Evolutionary conservation across 1,140 invertebrate species (phyloP).

Genomic region (honey bee (Apis mellifera)): DNA sequence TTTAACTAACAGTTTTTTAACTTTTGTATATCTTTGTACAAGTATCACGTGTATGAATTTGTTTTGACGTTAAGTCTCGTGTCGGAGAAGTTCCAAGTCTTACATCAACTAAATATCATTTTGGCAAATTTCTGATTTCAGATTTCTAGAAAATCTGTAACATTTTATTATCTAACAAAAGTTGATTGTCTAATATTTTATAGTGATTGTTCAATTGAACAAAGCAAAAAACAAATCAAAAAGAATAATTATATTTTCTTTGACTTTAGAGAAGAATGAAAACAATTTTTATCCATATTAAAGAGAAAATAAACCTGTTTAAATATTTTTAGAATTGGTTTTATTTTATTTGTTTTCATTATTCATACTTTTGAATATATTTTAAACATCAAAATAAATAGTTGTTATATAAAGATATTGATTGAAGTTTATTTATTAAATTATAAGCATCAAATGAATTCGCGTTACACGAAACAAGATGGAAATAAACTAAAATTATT

Average conservation of each 20-base stretch:
- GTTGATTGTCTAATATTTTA: not conserved
- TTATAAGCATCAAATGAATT: no score
- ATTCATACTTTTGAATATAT: no score
- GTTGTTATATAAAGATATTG: no score
- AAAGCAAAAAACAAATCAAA: not conserved
- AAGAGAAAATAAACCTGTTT: not conserved
- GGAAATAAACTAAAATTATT: no score
- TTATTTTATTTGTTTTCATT: no score
- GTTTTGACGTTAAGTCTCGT: slow-evolving; percentile 27
- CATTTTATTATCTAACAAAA: not conserved
- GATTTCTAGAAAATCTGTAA: slow-evolving; percentile 1
- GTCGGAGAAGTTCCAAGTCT: slow-evolving; percentile 44
- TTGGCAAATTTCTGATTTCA: slow-evolving; percentile 36
- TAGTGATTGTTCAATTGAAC: not conserved
- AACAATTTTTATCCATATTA: not conserved
- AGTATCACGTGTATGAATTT: slow-evolving; percentile 18
- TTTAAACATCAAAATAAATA: no score
- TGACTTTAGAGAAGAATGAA: not conserved
- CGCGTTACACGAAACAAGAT: no score
- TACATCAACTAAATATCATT: not conserved
- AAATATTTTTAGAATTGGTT: not conserved
- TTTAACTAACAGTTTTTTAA: no score
- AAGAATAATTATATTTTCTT: not conserved
- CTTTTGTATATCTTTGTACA: not conserved
- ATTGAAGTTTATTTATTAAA: no score